Base-by-base conservation (phyloP, 1,140 invertebrate genomes). In the Macrobrachium rosenbergii region DNA sequence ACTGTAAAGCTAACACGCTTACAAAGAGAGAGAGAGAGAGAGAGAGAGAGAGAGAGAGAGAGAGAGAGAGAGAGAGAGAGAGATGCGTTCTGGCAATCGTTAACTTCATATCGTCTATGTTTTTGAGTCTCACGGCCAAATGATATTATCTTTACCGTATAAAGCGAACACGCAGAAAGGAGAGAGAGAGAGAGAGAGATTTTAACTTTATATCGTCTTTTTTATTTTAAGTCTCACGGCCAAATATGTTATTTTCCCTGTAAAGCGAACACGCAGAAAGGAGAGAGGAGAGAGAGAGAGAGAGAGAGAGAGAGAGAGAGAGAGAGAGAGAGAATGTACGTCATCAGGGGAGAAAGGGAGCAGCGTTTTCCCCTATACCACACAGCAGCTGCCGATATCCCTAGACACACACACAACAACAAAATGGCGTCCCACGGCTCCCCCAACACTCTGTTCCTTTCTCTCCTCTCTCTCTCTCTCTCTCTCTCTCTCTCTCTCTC, bases 401-500 rank as follows among this genome's bases (percentile, higher is more conserved):
- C 75, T 52, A 45, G 17, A 43, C 75, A 52, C 59, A 77, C n/a
- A 43, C 59, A 77, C 59, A 52, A 52, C 52, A 52, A 52, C 52
- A 52, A 52, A 52, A 52, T 52, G 52, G 52, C 52, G 52, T 8
- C 52, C 52, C 52, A 52, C 52, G 52, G 52, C 52, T 52, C 7
- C 52, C 52, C 52, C 52, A 37, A 12, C 52, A 2, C 12, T 52
- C 52, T 52, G 52, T 52, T 52, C 52, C 52, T 52, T 52, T 52
- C 80, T 69, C 80, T n/a, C 69, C 80, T 64, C 60, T 69, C 80
- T 81, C 59, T 81, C 79, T 72, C 37, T 64, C 45, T 72, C 80
- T 72, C 64, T 64, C 60, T 72, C 79, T 81, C 59, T 64, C 62
- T 81, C 79, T 64, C 59, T 81, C 64, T 82, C 45, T 82, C 45